A percentile compares a stretch with the other conserved stretches of the same genome.
These are phyloP conservation scores for Acanthisitta chloris DNA, from an alignment of 2,113 vertebrate species.

Conservation along the genomic window DNA sequence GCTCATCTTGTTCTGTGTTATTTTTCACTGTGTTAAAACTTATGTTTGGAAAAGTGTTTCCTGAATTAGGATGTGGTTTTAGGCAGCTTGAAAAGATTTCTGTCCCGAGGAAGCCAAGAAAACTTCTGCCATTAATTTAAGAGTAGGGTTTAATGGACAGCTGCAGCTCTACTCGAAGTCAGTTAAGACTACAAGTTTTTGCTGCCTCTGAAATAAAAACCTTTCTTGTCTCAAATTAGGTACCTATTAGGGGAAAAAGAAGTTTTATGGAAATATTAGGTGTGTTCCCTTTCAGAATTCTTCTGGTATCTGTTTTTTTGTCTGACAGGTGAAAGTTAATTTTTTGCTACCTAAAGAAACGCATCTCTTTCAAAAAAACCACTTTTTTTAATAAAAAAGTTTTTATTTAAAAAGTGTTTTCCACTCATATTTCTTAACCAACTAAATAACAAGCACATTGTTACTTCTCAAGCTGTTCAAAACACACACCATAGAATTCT, in stretches of 20 bases:
- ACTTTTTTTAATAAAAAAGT: rapidly evolving
- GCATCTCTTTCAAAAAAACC: neutral
- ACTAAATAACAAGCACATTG: neutral
- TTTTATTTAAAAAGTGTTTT: neutral
- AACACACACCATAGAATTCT: neutral
- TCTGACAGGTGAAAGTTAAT: neutral
- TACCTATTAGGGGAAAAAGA: neutral
- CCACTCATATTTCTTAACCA: neutral
- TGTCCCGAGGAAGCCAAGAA: neutral
- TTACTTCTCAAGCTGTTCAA: neutral
- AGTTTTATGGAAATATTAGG: neutral
- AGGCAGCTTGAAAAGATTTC: neutral
- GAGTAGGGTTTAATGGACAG: neutral
- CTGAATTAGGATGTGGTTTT: neutral
- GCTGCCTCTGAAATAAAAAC: neutral
- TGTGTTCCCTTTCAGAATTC: neutral
- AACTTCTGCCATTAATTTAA: neutral
- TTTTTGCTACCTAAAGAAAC: neutral
- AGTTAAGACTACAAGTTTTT: neutral
- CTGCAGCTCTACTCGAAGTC: neutral
- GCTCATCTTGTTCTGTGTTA: neutral
- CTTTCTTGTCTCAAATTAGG: neutral
- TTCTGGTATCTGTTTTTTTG: neutral
- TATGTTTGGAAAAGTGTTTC: neutral
- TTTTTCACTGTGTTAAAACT: neutral